Percentiles rank a stretch among this genome's conserved stretches.
These are phyloP conservation scores for Drosophila sucinea DNA, from an alignment of 1,140 invertebrate genomes.

Conservation along the genomic window DNA sequence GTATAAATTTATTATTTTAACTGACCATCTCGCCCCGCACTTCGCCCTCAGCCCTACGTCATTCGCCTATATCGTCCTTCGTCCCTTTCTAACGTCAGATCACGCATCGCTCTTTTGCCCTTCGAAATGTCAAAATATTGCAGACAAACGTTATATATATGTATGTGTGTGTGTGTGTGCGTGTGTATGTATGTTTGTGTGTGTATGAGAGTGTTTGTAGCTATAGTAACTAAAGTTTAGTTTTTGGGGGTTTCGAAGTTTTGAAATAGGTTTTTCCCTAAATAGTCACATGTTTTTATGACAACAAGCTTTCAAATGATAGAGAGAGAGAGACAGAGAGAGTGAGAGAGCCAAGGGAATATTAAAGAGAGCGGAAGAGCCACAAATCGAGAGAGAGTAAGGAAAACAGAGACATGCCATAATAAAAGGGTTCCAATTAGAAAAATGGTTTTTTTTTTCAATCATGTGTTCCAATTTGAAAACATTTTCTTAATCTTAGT, in stretches of 20 bases:
- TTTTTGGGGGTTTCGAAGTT: constrained; percentile 46
- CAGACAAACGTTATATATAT: constrained; percentile 50
- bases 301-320: constrained; percentile 8
- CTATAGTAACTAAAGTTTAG: not conserved
- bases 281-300: constrained; percentile 69
- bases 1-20: constrained; percentile 73
- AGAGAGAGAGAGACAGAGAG: not conserved
- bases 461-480: too few relatives aligned
- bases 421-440: not conserved
- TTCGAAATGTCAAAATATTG: constrained; percentile 80
- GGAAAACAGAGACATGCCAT: not conserved
- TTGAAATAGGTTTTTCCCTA: constrained; percentile 20
- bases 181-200: constrained; percentile 5
- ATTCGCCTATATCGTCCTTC: not conserved
- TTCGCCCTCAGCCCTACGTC: constrained; percentile 1
- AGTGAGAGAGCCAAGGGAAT: not conserved
- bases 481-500: too few relatives aligned
- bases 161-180: not conserved
- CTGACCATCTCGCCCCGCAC: not conserved
- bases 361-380: not conserved
- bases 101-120: constrained; percentile 61
- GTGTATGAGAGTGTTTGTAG: constrained; percentile 20
- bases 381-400: not conserved
- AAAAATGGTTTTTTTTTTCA: not conserved
- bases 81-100: not conserved